A percentile compares a stretch with the other conserved stretches of the same genome.
phyloP scores from a whole-genome alignment of 2,113 vertebrate genomes.

The Bufo bufo region DNA sequence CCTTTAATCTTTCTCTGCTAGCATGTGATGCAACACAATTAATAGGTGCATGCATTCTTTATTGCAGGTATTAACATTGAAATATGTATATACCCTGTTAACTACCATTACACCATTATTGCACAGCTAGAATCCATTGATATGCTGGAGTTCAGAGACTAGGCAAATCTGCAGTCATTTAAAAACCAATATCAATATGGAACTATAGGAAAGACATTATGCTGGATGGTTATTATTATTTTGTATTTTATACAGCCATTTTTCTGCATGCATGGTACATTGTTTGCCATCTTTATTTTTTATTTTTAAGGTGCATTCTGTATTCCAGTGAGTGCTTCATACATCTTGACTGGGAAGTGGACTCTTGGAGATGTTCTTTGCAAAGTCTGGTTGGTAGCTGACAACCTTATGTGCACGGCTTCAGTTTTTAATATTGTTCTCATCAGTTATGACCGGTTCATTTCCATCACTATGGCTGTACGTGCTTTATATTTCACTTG shows the following conservation, averaged over 20 bases:
- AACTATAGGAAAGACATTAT: too few relatives aligned
- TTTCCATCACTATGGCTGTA: conserved; percentile 88
- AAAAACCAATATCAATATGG: too few relatives aligned
- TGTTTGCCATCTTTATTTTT: neutral
- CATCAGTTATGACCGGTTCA: conserved; percentile 90
- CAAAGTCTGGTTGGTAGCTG: conserved; percentile 81
- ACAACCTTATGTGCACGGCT: conserved; percentile 85
- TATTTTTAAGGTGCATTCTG: conserved; percentile 19
- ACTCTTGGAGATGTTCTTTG: conserved; percentile 76
- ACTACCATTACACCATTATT: too few relatives aligned
- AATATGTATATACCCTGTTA: too few relatives aligned
- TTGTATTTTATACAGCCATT: neutral
- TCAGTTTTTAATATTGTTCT: conserved; percentile 78
- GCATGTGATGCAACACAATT: too few relatives aligned
- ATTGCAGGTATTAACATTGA: too few relatives aligned
- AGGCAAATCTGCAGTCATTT: too few relatives aligned
- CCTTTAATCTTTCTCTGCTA: too few relatives aligned
- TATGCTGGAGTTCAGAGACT: too few relatives aligned
- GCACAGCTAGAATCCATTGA: too few relatives aligned
- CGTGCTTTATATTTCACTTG: conserved; percentile 63
- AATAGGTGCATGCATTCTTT: too few relatives aligned
- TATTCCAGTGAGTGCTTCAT: conserved; percentile 86
- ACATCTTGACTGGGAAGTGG: conserved; percentile 76
- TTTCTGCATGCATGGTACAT: neutral
- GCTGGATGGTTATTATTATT: too few relatives aligned